Evolutionary conservation across 2,888 invertebrate genomes (phyloP).

Genomic region (Uropetala carovei): DNA sequence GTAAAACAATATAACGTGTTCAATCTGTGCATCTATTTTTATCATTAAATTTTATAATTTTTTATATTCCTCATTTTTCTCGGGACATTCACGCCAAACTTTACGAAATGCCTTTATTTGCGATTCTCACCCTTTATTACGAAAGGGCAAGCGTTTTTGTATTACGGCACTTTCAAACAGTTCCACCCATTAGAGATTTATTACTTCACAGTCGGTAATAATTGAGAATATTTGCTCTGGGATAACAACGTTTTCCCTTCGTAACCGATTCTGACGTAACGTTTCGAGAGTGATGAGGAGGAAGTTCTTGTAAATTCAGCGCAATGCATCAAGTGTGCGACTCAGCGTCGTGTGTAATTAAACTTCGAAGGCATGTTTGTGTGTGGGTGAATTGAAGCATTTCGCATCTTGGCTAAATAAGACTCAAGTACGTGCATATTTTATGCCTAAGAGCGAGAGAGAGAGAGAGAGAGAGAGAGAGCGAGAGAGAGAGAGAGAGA

Average conservation of each 20-base stretch:
- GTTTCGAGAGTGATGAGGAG: neutral
- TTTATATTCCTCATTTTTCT: too few relatives aligned
- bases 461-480: neutral
- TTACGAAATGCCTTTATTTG: too few relatives aligned
- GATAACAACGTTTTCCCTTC: neutral
- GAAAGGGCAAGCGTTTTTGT: too few relatives aligned
- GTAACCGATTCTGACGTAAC: neutral
- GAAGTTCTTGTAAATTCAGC: neutral
- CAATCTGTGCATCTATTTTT: too few relatives aligned
- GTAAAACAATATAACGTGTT: too few relatives aligned
- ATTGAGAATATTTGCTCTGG: neutral
- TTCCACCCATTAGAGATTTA: neutral
- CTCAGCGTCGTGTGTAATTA: neutral
- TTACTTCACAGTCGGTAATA: neutral
- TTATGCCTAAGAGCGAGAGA: neutral
- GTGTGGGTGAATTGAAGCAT: neutral
- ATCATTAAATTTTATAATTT: too few relatives aligned
- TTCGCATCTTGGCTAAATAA: neutral
- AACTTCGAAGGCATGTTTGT: constrained; percentile 10
- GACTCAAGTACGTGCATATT: neutral
- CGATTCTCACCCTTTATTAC: too few relatives aligned
- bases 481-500: neutral
- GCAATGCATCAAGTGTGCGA: neutral
- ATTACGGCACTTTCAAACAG: neutral
- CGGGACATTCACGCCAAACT: too few relatives aligned